A percentile compares a stretch with the other conserved stretches of the same genome.
Conservation (phyloP, 2,113 vertebrate species). For the Hirundichthys speculiger region DNA sequence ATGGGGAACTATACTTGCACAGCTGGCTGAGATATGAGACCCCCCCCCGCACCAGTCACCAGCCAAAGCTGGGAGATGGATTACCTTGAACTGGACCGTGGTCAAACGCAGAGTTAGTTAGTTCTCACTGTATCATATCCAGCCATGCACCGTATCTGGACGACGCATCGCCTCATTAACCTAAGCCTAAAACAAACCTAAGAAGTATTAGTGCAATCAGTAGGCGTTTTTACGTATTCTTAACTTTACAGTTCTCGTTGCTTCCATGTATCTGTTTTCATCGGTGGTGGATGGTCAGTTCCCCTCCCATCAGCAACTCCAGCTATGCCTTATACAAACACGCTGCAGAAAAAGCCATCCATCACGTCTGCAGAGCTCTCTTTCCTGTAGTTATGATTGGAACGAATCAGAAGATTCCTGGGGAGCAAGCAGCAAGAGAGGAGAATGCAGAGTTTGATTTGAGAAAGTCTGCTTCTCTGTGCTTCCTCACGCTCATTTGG, state of each 20-base stretch:
- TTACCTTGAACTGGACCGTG: constrained; percentile 31
- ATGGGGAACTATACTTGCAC: constrained; percentile 19
- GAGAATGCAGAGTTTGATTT: constrained; percentile 45
- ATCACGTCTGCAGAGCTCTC: constrained; percentile 51
- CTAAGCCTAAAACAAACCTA: constrained; percentile 3
- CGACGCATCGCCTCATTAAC: not conserved
- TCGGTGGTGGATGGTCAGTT: constrained; percentile 16
- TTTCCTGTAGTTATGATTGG: constrained; percentile 67
- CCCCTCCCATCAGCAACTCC: constrained; percentile 48
- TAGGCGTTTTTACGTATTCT: constrained; percentile 19
- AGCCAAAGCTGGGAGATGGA: constrained; percentile 49
- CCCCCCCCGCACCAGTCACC: constrained; percentile 44
- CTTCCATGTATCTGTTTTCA: constrained; percentile 45
- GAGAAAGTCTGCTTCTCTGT: constrained; percentile 36
- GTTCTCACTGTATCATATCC: not conserved
- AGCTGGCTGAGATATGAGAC: constrained; percentile 64
- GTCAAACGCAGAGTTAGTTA: constrained; percentile 15
- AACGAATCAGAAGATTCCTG: constrained; percentile 47
- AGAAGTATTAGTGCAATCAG: constrained; percentile 16
- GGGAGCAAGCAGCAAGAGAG: constrained; percentile 28
- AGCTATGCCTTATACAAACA: constrained; percentile 70
- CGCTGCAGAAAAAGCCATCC: constrained; percentile 62
- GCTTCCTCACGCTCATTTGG: not conserved
- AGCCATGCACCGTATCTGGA: not conserved
- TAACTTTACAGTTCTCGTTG: constrained; percentile 16